Evolutionary conservation across 1,140 invertebrate genomes (phyloP).

Genomic region (Penaeus japonicus): DNA sequence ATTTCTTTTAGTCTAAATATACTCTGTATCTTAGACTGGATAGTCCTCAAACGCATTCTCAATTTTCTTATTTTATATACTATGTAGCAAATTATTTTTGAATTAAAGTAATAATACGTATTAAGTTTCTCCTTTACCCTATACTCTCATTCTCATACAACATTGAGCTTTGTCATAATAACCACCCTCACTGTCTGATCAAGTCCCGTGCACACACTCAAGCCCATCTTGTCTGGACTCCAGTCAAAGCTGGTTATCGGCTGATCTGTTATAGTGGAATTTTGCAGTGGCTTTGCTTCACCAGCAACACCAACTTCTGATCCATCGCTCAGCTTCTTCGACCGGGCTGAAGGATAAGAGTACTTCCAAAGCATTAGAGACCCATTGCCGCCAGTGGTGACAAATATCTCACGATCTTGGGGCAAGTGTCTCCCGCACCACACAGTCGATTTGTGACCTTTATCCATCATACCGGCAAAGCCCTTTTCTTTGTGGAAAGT

Average conservation of each 20-base stretch:
- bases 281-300: slow-evolving; percentile 78
- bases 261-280: slow-evolving; percentile 82
- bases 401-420: slow-evolving; percentile 93
- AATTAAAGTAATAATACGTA: no score
- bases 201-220: slow-evolving; percentile 88
- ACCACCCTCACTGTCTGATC: slow-evolving; percentile 90
- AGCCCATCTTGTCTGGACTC: slow-evolving; percentile 87
- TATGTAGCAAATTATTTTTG: no score
- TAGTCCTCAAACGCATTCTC: no score
- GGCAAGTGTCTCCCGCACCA: slow-evolving; percentile 89
- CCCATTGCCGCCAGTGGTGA: slow-evolving; percentile 88
- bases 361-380: slow-evolving; percentile 93
- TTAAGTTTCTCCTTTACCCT: no score
- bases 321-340: slow-evolving; percentile 74
- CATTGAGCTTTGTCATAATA: slow-evolving; percentile 89
- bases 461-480: slow-evolving; percentile 80
- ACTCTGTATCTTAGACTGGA: no score
- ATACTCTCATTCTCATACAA: slow-evolving; percentile 60
- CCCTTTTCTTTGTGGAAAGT: slow-evolving; percentile 89
- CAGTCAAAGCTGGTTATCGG: slow-evolving; percentile 90
- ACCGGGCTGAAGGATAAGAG: slow-evolving; percentile 82
- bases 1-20: no score
- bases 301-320: slow-evolving; percentile 78
- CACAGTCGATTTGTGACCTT: slow-evolving; percentile 83
- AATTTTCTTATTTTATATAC: no score